Percentiles rank a stretch among this genome's conserved stretches.
phyloP scores from a whole-genome alignment of 1,140 invertebrate genomes.

The Lycorma delicatula region DNA sequence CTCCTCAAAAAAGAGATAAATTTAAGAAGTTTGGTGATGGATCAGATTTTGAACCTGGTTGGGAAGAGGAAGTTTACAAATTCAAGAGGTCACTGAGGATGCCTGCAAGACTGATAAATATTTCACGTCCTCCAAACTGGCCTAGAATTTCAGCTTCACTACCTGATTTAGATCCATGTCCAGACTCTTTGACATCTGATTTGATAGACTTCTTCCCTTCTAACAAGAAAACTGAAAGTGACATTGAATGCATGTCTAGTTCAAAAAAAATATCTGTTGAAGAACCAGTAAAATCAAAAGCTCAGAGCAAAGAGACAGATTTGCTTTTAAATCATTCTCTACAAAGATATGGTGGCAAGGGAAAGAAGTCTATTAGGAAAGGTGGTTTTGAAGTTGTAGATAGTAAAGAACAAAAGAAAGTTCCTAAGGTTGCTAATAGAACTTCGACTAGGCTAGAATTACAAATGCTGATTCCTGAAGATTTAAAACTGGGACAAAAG shows the following conservation, averaged over 20 bases:
- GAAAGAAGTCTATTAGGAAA: slow-evolving; percentile 17
- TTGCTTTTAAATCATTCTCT: slow-evolving; percentile 45
- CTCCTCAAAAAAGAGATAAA: slow-evolving; percentile 17
- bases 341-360: slow-evolving; percentile 21
- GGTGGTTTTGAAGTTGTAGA: background rate
- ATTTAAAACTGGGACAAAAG: background rate
- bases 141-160: slow-evolving; percentile 55
- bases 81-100: slow-evolving; percentile 72
- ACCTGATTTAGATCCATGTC: slow-evolving; percentile 61
- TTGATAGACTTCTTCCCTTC: slow-evolving; percentile 37
- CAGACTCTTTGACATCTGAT: slow-evolving; percentile 51
- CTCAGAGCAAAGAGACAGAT: slow-evolving; percentile 33
- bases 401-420: background rate
- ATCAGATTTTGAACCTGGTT: slow-evolving; percentile 51
- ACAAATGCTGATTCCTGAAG: background rate
- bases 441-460: background rate
- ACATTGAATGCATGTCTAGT: background rate
- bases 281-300: background rate
- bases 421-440: background rate
- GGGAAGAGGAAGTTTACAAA: slow-evolving; percentile 70
- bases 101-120: slow-evolving; percentile 64
- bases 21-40: slow-evolving; percentile 17
- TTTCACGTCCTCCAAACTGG: slow-evolving; percentile 40
- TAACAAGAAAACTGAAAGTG: slow-evolving; percentile 8
- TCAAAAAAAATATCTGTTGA: no score